A percentile compares a stretch with the other conserved stretches of the same genome.
phyloP scores from a whole-genome alignment of 1,140 invertebrate genomes.

The Cydia amplana region DNA sequence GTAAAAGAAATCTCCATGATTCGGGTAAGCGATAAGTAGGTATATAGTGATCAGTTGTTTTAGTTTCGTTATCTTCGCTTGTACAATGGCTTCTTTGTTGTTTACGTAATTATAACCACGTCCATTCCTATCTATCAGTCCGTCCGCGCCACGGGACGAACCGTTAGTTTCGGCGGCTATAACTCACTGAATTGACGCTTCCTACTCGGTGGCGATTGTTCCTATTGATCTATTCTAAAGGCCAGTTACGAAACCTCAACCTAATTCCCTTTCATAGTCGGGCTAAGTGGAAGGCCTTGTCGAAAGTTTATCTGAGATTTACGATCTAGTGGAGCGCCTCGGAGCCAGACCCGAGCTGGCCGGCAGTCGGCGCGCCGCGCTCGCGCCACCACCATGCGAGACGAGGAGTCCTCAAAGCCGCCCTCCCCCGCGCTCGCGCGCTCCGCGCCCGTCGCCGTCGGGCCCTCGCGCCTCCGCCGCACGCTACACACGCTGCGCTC shows the following conservation, averaged over 20 bases:
- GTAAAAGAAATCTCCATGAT: conserved; percentile 23
- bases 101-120: not conserved
- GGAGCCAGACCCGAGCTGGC: not conserved
- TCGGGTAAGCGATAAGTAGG: conserved; percentile 27
- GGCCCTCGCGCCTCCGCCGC: conserved; percentile 63
- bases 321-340: conserved; percentile 36
- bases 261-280: conserved; percentile 37
- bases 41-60: conserved; percentile 21
- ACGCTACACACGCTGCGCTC: conserved; percentile 69
- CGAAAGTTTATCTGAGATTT: conserved; percentile 62
- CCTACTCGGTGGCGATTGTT: conserved; percentile 27
- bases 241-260: conserved; percentile 27
- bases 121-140: conserved; percentile 26
- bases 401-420: conserved; percentile 54
- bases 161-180: conserved; percentile 15
- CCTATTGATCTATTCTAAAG: conserved; percentile 27
- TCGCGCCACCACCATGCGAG: conserved; percentile 59
- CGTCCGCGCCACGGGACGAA: conserved; percentile 8
- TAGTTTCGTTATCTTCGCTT: conserved; percentile 22
- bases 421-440: conserved; percentile 40
- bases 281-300: conserved; percentile 44
- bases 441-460: conserved; percentile 31
- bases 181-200: conserved; percentile 20
- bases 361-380: conserved; percentile 62
- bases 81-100: conserved; percentile 22